A percentile compares a stretch with the other conserved stretches of the same genome.
Conservation (phyloP, 2,888 invertebrate genomes). For the Epiblema foenella region DNA sequence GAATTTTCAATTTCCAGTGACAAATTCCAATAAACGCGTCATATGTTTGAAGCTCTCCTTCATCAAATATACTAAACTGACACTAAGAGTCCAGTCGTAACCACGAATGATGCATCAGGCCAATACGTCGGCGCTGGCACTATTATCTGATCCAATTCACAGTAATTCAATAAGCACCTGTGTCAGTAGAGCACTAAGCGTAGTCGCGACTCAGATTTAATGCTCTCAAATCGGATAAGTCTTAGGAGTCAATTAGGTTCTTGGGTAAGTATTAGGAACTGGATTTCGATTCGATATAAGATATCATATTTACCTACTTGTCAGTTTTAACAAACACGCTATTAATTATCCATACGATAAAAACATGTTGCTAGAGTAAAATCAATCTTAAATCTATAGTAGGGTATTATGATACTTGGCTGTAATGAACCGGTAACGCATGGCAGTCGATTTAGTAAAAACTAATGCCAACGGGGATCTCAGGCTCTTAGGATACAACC, state of each 20-base stretch:
- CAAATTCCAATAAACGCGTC: not conserved
- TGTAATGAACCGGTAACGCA: too few species aligned
- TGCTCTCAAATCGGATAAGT: slow-evolving; percentile 14
- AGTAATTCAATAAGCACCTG: slow-evolving; percentile 40
- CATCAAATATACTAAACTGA: not conserved
- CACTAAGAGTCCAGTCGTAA: not conserved
- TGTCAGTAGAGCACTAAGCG: slow-evolving; percentile 32
- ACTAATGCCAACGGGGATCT: too few species aligned
- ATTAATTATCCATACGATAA: not conserved
- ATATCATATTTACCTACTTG: not conserved
- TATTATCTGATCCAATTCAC: slow-evolving; percentile 32
- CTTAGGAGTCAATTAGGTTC: slow-evolving; percentile 8
- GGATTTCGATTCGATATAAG: not conserved
- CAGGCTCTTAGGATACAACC: too few species aligned
- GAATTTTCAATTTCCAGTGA: not conserved
- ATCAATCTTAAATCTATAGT: too few species aligned
- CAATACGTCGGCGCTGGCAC: not conserved
- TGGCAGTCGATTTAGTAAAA: too few species aligned
- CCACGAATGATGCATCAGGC: not conserved
- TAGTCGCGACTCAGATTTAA: slow-evolving; percentile 22
- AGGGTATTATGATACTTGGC: too few species aligned
- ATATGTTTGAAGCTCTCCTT: not conserved
- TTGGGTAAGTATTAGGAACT: not conserved
- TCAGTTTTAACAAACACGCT: not conserved
- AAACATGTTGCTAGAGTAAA: too few species aligned